phyloP scores from a whole-genome alignment of 2,797 vertebrate genomes.

The Catostomus latipinnis region DNA sequence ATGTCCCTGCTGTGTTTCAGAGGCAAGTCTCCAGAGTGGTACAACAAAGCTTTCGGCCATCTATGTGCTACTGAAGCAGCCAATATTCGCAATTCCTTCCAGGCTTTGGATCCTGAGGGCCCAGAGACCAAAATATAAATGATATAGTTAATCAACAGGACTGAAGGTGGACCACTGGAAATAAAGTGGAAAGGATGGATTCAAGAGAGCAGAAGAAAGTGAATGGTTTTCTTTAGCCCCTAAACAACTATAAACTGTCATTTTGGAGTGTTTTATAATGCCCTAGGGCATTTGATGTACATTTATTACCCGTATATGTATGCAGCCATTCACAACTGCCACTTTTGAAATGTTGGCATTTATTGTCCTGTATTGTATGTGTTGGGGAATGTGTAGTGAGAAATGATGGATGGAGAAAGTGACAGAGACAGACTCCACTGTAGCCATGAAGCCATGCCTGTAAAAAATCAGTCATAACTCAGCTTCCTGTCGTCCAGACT shows the following conservation, averaged over 20 bases:
- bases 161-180: not conserved
- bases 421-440: conserved; percentile 1
- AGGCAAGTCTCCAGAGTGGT: conserved; percentile 95
- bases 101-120: conserved; percentile 88
- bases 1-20: conserved; percentile 70
- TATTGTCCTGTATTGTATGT: conserved; percentile 1
- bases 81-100: conserved; percentile 94
- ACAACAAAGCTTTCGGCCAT: conserved; percentile 95
- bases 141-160: conserved; percentile 2
- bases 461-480: conserved; percentile 67
- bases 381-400: not conserved
- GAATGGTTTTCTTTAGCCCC: not conserved
- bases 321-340: conserved; percentile 34
- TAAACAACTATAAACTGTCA: conserved; percentile 16
- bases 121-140: conserved; percentile 93
- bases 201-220: not conserved
- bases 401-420: conserved; percentile 35
- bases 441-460: conserved; percentile 14
- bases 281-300: conserved; percentile 6
- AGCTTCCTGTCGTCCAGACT: conserved; percentile 49
- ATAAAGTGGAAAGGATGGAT: not conserved
- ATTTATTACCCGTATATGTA: conserved; percentile 4
- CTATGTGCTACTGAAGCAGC: conserved; percentile 92
- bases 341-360: conserved; percentile 1
- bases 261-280: not conserved